Conservation (phyloP, 2,113 vertebrate species). For the Callocephalon fimbriatum region DNA sequence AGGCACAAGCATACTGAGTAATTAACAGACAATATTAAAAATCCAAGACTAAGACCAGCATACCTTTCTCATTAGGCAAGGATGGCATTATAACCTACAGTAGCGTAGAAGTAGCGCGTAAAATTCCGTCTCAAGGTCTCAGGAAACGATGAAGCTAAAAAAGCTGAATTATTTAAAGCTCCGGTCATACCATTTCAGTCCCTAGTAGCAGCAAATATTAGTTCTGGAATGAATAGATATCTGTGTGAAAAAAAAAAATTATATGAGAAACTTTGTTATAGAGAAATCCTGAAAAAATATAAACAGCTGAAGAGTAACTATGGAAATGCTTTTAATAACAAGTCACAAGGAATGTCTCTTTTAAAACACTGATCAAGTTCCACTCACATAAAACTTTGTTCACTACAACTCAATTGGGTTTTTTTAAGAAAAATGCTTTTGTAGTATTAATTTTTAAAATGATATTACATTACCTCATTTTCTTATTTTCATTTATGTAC, state of each 20-base stretch:
- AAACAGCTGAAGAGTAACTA: not conserved
- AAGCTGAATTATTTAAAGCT: constrained; percentile 49
- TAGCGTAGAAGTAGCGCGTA: constrained; percentile 45
- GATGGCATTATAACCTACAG: constrained; percentile 90
- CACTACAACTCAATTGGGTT: not conserved
- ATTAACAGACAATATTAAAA: not conserved
- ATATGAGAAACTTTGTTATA: not conserved
- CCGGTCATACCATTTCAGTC: constrained; percentile 70
- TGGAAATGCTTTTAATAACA: not conserved
- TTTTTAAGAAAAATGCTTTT: not conserved
- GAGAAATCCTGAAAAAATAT: not conserved
- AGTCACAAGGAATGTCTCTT: not conserved
- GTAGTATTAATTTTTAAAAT: not conserved
- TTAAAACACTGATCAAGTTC: not conserved
- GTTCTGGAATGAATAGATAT: constrained; percentile 21
- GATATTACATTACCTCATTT: not conserved
- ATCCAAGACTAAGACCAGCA: constrained; percentile 40
- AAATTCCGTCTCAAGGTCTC: constrained; percentile 72
- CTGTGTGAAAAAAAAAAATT: not conserved
- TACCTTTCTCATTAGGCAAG: constrained; percentile 93
- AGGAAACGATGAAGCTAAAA: constrained; percentile 54
- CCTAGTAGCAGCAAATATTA: constrained; percentile 40
- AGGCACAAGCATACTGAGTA: not conserved
- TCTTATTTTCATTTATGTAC: not conserved
- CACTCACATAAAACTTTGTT: not conserved